Evolutionary conservation across 2,888 invertebrate species (phyloP).

Genomic region (Nymphalis polychloros): DNA sequence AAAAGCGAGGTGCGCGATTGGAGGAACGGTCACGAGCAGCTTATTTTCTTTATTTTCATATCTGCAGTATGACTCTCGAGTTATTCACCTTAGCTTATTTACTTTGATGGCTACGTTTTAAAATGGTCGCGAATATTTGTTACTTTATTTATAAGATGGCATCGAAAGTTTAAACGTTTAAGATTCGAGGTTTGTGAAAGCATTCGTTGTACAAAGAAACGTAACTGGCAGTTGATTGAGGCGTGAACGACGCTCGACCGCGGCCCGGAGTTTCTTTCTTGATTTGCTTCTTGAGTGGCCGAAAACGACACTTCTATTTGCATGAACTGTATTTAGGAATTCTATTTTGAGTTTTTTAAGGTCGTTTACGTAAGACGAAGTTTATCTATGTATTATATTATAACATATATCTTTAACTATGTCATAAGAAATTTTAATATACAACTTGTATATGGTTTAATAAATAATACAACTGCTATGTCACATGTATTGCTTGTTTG

Average conservation of each 20-base stretch:
- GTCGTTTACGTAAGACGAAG: neutral
- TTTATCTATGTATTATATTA: neutral
- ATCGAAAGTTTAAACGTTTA: conserved; percentile 29
- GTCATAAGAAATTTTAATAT: too few relatives aligned
- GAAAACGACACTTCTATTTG: conserved; percentile 78
- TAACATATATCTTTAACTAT: neutral
- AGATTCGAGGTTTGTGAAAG: conserved; percentile 57
- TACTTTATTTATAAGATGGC: conserved; percentile 26
- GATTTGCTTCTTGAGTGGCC: conserved; percentile 78
- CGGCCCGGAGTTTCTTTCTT: conserved; percentile 75
- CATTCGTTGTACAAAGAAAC: conserved; percentile 69
- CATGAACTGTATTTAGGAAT: conserved; percentile 71
- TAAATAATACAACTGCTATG: neutral
- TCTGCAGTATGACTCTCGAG: conserved; percentile 75
- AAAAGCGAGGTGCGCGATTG: conserved; percentile 86
- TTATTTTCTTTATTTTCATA: conserved; percentile 83
- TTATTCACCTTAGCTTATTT: conserved; percentile 52
- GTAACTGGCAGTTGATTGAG: conserved; percentile 78
- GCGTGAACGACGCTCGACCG: conserved; percentile 77
- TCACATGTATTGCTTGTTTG: conserved; percentile 2
- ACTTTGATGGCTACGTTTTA: conserved; percentile 12
- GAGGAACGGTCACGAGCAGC: conserved; percentile 80
- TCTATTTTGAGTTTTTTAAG: conserved; percentile 44
- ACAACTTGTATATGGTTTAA: too few relatives aligned
- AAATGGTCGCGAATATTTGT: conserved; percentile 14